phyloP scores from a whole-genome alignment of 2,888 invertebrate genomes.

The Empis livida region DNA sequence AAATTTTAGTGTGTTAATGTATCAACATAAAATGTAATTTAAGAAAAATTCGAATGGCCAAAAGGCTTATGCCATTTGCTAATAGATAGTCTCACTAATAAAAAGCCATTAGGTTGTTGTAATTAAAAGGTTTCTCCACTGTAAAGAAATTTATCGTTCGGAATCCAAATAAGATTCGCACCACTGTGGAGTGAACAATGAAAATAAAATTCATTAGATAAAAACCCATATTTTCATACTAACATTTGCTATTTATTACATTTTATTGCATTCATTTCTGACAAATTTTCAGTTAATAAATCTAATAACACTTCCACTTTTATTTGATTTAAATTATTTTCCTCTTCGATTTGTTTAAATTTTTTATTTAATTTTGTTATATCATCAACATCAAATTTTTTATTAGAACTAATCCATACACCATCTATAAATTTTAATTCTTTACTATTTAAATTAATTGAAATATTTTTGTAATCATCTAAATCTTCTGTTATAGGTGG shows the following conservation, averaged over 20 bases:
- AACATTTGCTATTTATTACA: constrained; percentile 1
- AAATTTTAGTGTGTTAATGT: too few species aligned
- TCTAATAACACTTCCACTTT: constrained; percentile 34
- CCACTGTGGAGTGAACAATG: too few species aligned
- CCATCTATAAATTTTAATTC: constrained; percentile 32
- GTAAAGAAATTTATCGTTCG: too few species aligned
- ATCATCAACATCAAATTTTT: constrained; percentile 28
- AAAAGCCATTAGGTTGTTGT: too few species aligned
- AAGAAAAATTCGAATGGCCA: too few species aligned
- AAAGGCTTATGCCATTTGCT: too few species aligned
- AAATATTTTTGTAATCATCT: constrained; percentile 28
- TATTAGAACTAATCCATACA: constrained; percentile 28
- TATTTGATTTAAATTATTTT: constrained; percentile 30
- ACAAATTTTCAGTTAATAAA: constrained; percentile 29
- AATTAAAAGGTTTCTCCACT: too few species aligned
- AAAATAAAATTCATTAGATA: too few species aligned
- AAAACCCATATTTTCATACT: background rate
- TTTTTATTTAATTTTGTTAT: constrained; percentile 24
- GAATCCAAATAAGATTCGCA: too few species aligned
- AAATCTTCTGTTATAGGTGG: constrained; percentile 27
- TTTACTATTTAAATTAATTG: constrained; percentile 27
- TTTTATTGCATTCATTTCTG: constrained; percentile 21
- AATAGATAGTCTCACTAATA: too few species aligned
- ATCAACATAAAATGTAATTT: too few species aligned
- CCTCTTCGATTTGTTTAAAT: constrained; percentile 27